phyloP scores from a whole-genome alignment of 2,888 invertebrate genomes.

The Microctonus brassicae region DNA sequence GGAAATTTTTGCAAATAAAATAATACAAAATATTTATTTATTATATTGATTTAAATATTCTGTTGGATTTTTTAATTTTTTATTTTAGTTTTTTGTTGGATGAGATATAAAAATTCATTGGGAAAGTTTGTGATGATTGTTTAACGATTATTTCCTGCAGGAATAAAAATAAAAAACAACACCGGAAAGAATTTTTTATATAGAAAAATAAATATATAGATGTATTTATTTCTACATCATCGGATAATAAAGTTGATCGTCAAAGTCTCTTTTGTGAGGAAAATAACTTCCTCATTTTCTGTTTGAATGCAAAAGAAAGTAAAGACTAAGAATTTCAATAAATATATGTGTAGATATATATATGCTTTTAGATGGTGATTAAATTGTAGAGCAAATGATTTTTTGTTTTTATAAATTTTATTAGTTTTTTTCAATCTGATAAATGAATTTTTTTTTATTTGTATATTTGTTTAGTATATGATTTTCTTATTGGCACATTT shows the following conservation, averaged over 20 bases:
- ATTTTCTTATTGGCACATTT: not conserved
- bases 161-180: not conserved
- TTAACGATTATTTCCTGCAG: not conserved
- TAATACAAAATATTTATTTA: not conserved
- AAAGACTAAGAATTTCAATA: not conserved
- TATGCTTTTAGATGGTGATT: not conserved
- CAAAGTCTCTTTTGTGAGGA: no score
- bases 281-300: slow-evolving; percentile 34
- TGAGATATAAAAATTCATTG: slow-evolving; percentile 8
- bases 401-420: no score
- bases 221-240: not conserved
- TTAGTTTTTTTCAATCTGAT: no score
- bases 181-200: not conserved
- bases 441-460: no score
- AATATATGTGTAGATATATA: not conserved
- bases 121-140: slow-evolving; percentile 4
- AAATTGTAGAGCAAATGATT: no score
- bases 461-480: not conserved
- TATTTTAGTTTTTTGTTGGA: no score
- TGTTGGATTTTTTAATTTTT: not conserved
- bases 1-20: not conserved
- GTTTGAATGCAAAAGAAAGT: slow-evolving; percentile 35
- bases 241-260: slow-evolving; percentile 27
- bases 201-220: not conserved
- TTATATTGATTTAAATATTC: not conserved